These are phyloP conservation scores for Hydra vulgaris DNA, from an alignment of 30 jellyfish, hydroid and myxozoan species.

Conservation along the genomic window DNA sequence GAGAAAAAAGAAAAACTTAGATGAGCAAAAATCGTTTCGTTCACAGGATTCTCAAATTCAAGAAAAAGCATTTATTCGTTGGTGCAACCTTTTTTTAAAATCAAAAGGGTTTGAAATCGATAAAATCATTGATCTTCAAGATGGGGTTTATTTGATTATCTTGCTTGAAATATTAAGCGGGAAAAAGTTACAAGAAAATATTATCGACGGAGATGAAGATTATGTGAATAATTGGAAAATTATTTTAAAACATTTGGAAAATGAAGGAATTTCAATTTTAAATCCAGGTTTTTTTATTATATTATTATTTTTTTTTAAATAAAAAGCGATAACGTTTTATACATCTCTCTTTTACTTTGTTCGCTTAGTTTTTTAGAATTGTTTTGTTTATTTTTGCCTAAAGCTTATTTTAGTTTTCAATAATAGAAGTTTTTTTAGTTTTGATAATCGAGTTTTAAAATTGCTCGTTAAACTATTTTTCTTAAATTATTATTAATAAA, in stretches of 20 bases:
- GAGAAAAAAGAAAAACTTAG: background rate
- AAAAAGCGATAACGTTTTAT: no score
- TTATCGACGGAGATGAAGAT: conserved; percentile 12
- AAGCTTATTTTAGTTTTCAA: no score
- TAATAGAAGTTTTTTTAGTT: no score
- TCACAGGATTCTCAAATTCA: conserved; percentile 19
- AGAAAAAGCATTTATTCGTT: conserved; percentile 58
- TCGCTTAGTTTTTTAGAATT: no score
- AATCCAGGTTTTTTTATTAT: background rate
- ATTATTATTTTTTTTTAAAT: no score
- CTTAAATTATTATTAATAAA: no score
- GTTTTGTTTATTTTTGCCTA: no score
- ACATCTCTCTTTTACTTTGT: no score
- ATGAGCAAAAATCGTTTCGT: background rate
- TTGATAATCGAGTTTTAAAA: no score
- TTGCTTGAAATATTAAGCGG: conserved; percentile 56
- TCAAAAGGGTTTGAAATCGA: conserved; percentile 41
- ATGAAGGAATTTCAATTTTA: conserved; percentile 29
- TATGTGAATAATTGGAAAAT: conserved; percentile 45
- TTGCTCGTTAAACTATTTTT: no score
- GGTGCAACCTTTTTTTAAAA: conserved; percentile 72
- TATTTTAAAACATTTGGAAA: conserved; percentile 48
- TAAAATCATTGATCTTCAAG: conserved; percentile 48
- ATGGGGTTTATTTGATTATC: conserved; percentile 49
- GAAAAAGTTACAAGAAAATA: conserved; percentile 16